Conservation (phyloP, 2,113 vertebrate genomes). For the Tenrec ecaudatus region DNA sequence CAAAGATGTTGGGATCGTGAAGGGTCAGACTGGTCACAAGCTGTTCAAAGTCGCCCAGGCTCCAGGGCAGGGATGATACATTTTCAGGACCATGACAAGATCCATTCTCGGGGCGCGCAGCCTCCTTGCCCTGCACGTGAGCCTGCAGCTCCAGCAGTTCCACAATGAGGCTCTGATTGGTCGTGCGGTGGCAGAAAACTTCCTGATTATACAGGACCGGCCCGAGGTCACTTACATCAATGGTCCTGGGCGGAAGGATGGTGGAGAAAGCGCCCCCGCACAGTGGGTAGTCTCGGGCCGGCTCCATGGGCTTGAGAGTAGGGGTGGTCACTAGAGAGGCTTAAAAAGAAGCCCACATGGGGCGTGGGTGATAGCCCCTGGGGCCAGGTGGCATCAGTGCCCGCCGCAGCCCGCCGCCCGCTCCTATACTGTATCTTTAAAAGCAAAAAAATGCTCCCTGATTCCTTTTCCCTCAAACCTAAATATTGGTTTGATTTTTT, state of each 20-base stretch:
- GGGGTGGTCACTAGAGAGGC: background rate
- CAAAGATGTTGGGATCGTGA: too few relatives aligned
- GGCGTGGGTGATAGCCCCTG: background rate
- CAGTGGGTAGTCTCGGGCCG: constrained; percentile 78
- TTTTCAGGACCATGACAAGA: too few relatives aligned
- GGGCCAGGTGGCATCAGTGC: background rate
- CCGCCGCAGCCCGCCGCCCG: background rate
- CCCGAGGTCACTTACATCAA: constrained; percentile 87
- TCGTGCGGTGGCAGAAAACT: constrained; percentile 90
- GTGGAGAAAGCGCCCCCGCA: constrained; percentile 91
- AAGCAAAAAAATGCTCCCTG: too few relatives aligned
- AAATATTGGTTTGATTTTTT: too few relatives aligned
- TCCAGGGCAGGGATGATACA: too few relatives aligned
- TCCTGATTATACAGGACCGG: constrained; percentile 94
- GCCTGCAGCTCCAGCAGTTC: constrained; percentile 93
- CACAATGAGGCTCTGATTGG: constrained; percentile 93
- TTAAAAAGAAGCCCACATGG: background rate
- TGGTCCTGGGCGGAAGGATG: constrained; percentile 83
- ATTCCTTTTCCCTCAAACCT: too few relatives aligned
- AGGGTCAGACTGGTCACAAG: too few relatives aligned
- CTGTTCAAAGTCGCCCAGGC: too few relatives aligned
- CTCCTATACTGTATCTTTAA: background rate
- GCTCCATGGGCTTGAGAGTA: constrained; percentile 79
- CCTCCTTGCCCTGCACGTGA: constrained; percentile 88
- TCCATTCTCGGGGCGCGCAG: too few relatives aligned